Base-by-base conservation (phyloP, 2,888 invertebrate genomes). In the Bellardia bayeri region DNA sequence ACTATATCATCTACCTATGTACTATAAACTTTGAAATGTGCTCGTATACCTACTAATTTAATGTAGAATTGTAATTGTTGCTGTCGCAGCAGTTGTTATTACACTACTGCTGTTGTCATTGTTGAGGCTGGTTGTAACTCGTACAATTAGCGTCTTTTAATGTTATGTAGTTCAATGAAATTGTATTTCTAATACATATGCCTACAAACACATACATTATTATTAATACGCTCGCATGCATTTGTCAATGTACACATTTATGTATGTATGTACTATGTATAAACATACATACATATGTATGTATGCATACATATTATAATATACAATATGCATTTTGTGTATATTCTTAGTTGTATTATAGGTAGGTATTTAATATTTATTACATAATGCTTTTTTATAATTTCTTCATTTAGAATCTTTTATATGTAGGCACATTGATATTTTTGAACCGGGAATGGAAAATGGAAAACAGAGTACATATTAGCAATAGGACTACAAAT, bases 91-190 rank as follows among this genome's bases (percentile, higher is more conserved):
- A 64, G n/a, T 42, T 78, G 42, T 49, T 75, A 37, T 16, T 75
- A 33, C 14, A 51, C 51, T 74, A 49, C 42, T 58, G n/a, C 33
- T n/a, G n/a, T 63, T 51, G 69, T 40, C 16, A 23, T 16, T 45
- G 33, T 14, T 45, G 13, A 9, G 3, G 13, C 13, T 23, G 51
- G 33, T 79, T 78, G 37, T n/a, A 23, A 75, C 66, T 61, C 61
- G 69, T 79, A 61, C 68, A 86, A 82, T 86, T 86, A 82, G 82
- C 82, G 78, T 74, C 74, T 72, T 82, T 82, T 82, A 86, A 82
- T 79, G 61, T 72, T 78, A 84, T 72, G 78, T 86, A 79, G 86
- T 86, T 86, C 86, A 86, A 79, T 86, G 86, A 82, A 86, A 86
- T 74, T 82, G 23, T 82, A 78, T 86, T 86, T 72, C 42, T 61